Percentiles rank a stretch among this genome's conserved stretches.
Conservation (phyloP, 2,113 vertebrate species). For the Dipodomys ordii region DNA sequence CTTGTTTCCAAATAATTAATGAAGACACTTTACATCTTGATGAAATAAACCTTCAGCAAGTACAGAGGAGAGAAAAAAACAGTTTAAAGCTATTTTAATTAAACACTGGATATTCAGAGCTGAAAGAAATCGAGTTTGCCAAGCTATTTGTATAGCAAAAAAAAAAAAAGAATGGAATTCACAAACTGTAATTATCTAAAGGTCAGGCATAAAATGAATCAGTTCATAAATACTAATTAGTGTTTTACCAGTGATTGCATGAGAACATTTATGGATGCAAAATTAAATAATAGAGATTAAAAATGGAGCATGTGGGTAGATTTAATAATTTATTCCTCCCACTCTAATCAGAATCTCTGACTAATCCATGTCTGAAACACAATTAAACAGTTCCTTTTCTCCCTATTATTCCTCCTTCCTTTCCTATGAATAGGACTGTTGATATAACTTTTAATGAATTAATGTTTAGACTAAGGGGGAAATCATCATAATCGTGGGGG, state of each 20-base stretch:
- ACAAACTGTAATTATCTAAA: constrained; percentile 84
- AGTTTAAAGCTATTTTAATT: constrained; percentile 51
- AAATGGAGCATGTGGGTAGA: constrained; percentile 75
- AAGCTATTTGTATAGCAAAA: constrained; percentile 60
- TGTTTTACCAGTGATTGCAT: constrained; percentile 80
- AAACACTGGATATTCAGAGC: constrained; percentile 63
- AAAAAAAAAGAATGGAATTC: constrained; percentile 59
- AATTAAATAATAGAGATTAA: constrained; percentile 84
- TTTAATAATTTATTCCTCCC: constrained; percentile 86
- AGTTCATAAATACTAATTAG: constrained; percentile 86
- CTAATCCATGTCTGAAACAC: constrained; percentile 74
- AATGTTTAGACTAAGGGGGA: constrained; percentile 38
- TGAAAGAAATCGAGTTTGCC: constrained; percentile 18
- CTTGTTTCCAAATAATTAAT: constrained; percentile 66
- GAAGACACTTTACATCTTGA: neutral
- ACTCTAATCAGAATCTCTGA: constrained; percentile 82
- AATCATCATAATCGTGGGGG: constrained; percentile 4
- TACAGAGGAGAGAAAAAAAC: constrained; percentile 37
- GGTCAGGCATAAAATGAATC: constrained; percentile 85
- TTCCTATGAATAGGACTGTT: constrained; percentile 62
- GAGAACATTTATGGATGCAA: constrained; percentile 84
- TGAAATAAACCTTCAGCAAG: constrained; percentile 12
- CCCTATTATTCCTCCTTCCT: constrained; percentile 42
- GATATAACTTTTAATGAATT: constrained; percentile 54
- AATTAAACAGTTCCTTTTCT: constrained; percentile 70